phyloP scores from a whole-genome alignment of 2,888 invertebrate genomes.

The Amblyteles armatorius region DNA sequence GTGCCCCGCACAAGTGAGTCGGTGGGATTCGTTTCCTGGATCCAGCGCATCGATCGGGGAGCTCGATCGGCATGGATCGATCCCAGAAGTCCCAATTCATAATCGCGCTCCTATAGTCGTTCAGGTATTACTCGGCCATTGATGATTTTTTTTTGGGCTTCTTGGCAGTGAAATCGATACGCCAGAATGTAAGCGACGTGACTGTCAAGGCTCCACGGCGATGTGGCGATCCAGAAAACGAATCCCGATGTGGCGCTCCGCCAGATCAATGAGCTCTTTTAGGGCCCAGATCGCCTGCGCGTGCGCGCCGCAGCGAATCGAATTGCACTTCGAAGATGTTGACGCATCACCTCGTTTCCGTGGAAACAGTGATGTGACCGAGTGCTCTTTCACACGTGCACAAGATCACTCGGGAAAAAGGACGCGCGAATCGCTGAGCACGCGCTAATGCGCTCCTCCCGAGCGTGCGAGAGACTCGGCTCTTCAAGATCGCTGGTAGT shows the following conservation, averaged over 20 bases:
- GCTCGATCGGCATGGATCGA: neutral
- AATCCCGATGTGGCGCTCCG: neutral
- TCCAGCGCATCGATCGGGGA: neutral
- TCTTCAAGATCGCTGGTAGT: neutral
- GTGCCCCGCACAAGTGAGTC: conserved; percentile 4
- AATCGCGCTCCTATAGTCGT: neutral
- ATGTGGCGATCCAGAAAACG: neutral
- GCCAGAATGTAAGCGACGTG: neutral
- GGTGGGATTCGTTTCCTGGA: neutral
- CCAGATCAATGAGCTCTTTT: neutral
- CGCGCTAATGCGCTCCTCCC: neutral
- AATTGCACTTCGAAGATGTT: neutral
- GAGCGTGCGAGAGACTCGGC: neutral
- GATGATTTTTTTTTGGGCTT: neutral
- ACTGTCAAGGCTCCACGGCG: neutral
- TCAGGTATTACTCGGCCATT: neutral
- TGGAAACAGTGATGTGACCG: neutral
- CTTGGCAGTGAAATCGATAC: neutral
- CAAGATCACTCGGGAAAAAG: neutral
- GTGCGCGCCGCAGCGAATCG: no score
- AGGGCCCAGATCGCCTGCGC: neutral
- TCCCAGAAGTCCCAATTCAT: neutral
- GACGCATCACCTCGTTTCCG: neutral
- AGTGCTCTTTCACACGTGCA: neutral
- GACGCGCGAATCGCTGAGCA: neutral